Evolutionary conservation across 30 jellyfish, hydroid and myxozoan genomes (phyloP).

Genomic region (Cassiopea andromeda): DNA sequence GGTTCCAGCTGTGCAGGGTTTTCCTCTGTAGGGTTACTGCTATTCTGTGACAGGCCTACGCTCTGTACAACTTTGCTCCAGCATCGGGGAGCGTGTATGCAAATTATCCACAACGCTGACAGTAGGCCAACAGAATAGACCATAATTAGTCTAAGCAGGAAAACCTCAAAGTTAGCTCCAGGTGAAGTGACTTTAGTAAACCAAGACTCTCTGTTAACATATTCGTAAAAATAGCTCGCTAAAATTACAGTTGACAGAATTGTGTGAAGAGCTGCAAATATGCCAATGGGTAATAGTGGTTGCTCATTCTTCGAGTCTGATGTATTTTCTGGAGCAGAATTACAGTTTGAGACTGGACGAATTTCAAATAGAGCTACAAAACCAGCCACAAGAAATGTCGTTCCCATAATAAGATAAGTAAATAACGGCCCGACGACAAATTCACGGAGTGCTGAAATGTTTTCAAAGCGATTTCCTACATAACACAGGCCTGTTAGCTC

Average conservation of each 20-base stretch:
- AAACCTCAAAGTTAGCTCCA: constrained; percentile 95
- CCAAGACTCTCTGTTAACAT: constrained; percentile 91
- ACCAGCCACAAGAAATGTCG: constrained; percentile 91
- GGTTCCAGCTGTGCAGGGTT: constrained; percentile 75
- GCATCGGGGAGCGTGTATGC: constrained; percentile 76
- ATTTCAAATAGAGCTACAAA: constrained; percentile 77
- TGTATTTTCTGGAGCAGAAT: constrained; percentile 33
- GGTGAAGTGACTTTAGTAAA: constrained; percentile 79
- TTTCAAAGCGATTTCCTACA: constrained; percentile 94
- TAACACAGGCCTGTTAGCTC: constrained; percentile 97
- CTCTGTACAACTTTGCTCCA: constrained; percentile 46
- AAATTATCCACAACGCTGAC: constrained; percentile 85
- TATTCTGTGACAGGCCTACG: constrained; percentile 1
- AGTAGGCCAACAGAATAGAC: constrained; percentile 85
- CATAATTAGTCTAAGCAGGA: constrained; percentile 82
- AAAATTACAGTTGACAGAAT: constrained; percentile 80
- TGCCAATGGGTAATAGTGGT: constrained; percentile 75
- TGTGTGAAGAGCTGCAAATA: constrained; percentile 88
- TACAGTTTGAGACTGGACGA: constrained; percentile 70
- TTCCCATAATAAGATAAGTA: constrained; percentile 90
- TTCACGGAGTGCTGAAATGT: constrained; percentile 90
- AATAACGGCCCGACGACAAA: constrained; percentile 95
- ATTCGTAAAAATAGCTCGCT: constrained; percentile 95
- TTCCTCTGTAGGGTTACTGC: constrained; percentile 32
- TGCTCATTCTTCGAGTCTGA: constrained; percentile 67